Evolutionary conservation across 2,113 vertebrate species (phyloP).

Genomic region (Cephalopholis sonnerati): DNA sequence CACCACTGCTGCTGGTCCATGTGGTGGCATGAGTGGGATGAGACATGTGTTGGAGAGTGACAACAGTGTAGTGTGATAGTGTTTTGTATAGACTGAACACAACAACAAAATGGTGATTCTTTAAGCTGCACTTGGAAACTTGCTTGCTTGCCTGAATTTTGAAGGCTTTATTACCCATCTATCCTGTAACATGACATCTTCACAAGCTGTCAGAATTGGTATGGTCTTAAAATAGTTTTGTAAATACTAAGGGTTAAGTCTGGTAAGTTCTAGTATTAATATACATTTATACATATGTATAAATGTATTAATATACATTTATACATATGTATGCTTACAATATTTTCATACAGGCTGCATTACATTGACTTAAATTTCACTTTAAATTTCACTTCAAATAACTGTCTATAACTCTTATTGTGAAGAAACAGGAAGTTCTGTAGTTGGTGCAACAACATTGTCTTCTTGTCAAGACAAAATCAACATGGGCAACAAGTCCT

Average conservation of each 20-base stretch:
- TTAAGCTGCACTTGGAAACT: background rate
- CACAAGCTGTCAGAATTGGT: background rate
- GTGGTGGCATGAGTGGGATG: slow-evolving; percentile 30
- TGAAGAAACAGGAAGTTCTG: too few relatives aligned
- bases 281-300: too few relatives aligned
- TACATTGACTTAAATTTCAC: background rate
- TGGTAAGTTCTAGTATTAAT: background rate
- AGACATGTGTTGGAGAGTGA: slow-evolving; percentile 12
- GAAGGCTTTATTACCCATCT: background rate
- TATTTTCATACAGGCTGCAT: background rate
- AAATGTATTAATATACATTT: too few relatives aligned
- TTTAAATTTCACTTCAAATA: too few relatives aligned
- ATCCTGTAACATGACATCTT: background rate
- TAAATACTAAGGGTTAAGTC: background rate
- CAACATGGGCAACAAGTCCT: too few relatives aligned
- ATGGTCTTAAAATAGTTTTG: background rate
- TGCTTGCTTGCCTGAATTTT: background rate
- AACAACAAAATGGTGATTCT: background rate
- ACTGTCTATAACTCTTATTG: too few relatives aligned
- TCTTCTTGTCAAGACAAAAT: too few relatives aligned
- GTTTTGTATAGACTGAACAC: background rate
- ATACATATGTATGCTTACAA: background rate
- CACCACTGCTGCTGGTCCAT: background rate
- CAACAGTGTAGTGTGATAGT: background rate
- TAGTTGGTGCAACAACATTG: too few relatives aligned